Conservation (phyloP, 1,140 invertebrate species). For the Neodiprion virginianus region DNA sequence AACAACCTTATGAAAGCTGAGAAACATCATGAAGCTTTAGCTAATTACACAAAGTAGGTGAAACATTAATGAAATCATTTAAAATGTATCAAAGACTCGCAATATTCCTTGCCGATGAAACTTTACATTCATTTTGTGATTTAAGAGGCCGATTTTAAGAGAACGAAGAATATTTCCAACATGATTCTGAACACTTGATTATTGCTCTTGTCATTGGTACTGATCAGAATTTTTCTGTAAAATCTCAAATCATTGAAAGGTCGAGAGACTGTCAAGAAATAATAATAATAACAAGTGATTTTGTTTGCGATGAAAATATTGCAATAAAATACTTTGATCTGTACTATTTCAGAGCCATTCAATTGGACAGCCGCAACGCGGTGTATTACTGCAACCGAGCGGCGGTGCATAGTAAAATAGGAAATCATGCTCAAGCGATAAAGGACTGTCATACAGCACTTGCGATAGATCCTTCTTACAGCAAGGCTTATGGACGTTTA, state of each 20-base stretch:
- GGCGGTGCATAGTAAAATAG: constrained; percentile 87
- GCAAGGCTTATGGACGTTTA: constrained; percentile 93
- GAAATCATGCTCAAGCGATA: constrained; percentile 81
- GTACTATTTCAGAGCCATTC: constrained; percentile 73
- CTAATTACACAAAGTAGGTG: constrained; percentile 78
- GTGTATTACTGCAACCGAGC: constrained; percentile 96
- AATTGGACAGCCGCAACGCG: constrained; percentile 84
- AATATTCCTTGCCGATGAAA: constrained; percentile 2
- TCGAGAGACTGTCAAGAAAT: not conserved
- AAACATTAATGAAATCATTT: constrained; percentile 24
- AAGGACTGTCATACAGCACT: constrained; percentile 90
- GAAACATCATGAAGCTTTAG: constrained; percentile 79
- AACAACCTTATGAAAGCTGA: constrained; percentile 87
- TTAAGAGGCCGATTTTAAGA: too few relatives aligned
- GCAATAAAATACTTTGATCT: constrained; percentile 22
- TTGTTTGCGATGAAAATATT: constrained; percentile 8
- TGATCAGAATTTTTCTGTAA: constrained; percentile 15
- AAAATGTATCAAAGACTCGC: constrained; percentile 8
- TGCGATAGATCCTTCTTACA: constrained; percentile 87
- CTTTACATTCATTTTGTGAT: too few relatives aligned
- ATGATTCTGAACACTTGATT: too few relatives aligned
- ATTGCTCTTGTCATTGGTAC: too few relatives aligned
- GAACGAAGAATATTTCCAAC: too few relatives aligned
- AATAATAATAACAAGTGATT: not conserved
- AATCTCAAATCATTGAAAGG: not conserved